Evolutionary conservation across 1,140 invertebrate genomes (phyloP), one percentile per base, ranked within the genome.

Genomic region (Drosophila nannoptera): DNA sequence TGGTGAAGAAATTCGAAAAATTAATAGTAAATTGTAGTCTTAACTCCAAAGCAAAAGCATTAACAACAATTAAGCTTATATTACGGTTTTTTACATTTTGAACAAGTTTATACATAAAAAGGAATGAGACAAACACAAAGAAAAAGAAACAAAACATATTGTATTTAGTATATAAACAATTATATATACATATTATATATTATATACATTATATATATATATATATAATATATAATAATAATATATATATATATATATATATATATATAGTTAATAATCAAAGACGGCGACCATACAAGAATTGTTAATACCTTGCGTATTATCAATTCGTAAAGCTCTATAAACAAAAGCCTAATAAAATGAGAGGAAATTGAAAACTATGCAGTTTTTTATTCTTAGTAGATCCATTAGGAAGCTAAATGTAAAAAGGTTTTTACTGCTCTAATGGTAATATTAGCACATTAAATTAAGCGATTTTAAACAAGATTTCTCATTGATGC

Each of bases 71-170:
- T 50, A 77, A 65, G 60, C 8, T 42, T 74, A 72, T 63, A 75
- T 63, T 70, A 53, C 82, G 71, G 78, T 83, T 83, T 83, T 83
- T 80, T 83, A 83, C 76, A 84, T 84, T 83, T 83, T 84, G 76
- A 83, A 73, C 75, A 80, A 74, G 76, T 83, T 83, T 83, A 83
- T 83, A 83, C 58, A 42, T 62, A 40, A 69, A 53, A 68, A 49
- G 4, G n/a, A 50, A 22, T 2, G 22, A 22, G 22, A 22, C 22
- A 22, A 45, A 45, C 12, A 22, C 22, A 22, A 22, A 22, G 16
- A 73, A 73, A 62, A 60, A 64, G 55, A 69, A 65, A 50, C 64
- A 72, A 55, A 42, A 40, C n/a, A 55, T 71, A 78, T 52, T 77
- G 69, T 77, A 77, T 77, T 77, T 73, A 75, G 53, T 77, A 66